Evolutionary conservation across 2,113 vertebrate species (phyloP).

Genomic region (rat (Rattus norvegicus)): DNA sequence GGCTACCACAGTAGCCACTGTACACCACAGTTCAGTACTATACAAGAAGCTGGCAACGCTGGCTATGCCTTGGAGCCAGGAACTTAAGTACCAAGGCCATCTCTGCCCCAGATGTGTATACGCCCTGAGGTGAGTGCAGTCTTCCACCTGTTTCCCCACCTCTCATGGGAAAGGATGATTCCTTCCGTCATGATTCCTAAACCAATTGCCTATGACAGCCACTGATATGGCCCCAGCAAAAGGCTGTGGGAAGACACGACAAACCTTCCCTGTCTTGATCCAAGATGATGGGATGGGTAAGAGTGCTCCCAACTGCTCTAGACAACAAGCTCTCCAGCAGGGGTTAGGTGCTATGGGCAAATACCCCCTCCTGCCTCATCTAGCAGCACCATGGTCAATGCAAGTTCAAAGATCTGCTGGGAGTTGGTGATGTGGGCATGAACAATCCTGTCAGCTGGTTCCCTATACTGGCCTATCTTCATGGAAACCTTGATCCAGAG

Average conservation of each 20-base stretch:
- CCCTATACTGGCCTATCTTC: neutral
- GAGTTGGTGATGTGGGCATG: neutral
- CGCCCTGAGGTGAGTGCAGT: neutral
- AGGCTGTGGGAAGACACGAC: neutral
- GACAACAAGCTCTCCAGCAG: neutral
- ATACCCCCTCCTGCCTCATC: neutral
- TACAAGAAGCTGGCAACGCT: neutral
- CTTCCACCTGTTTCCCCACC: neutral
- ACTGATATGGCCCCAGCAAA: neutral
- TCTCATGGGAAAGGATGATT: neutral
- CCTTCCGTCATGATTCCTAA: neutral
- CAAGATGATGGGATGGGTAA: too few species aligned
- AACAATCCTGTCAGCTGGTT: too few species aligned
- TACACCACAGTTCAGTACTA: neutral
- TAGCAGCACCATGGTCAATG: neutral
- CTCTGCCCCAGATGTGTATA: neutral
- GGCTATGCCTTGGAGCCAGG: neutral
- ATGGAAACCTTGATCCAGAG: neutral
- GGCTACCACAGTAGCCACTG: neutral
- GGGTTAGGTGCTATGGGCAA: neutral
- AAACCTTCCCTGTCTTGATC: neutral
- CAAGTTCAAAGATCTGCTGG: neutral
- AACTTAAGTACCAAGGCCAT: neutral
- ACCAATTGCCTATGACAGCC: neutral
- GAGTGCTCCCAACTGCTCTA: neutral